Base-by-base conservation (phyloP, 2,113 vertebrate species). In the Trichomycterus rosablanca region DNA sequence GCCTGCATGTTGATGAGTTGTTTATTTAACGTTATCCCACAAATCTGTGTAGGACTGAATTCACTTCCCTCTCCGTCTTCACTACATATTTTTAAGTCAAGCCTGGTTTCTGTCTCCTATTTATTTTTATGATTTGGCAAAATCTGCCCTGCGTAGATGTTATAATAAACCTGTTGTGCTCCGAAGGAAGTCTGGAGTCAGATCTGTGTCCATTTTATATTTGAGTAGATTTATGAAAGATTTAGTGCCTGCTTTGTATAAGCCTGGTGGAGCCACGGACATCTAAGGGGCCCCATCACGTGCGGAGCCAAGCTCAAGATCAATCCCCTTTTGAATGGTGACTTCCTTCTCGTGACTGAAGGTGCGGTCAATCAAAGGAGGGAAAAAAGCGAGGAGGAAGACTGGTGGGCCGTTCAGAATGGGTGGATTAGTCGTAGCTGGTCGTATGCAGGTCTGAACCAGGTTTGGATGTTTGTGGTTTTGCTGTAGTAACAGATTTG, bases 361-460 rank as follows among this genome's bases (percentile, higher is more conserved):
- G 51, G 50, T 14, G 2, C 28, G 71, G 73, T 72, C 74, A 67
- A 12, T 80, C 74, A 67, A 14, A 28, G 35, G 34, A 9, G 2
- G 3, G 14, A 9, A 16, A 14, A 61, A 66, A 7, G 19, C 10
- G 53, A 61, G 28, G 51, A 58, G 35, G 44, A 37, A 12, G 19
- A 16, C 9, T 74, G 69, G 66, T n/a, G 18, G 26, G 28, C 14
- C 0, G 19, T 30, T 8, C 12, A 39, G 46, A 66, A 28, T 5
- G 18, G 20, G 23, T 15, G 30, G 4, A 14, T 60, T 46, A 37
- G 19, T 35, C 28, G 9, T 18, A 32, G n/a, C 12, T 18, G 30
- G 39, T 8, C 3, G 32, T 12, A 14, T 12, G 20, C 52, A 39
- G 52, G 12, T 55, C 53, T 39, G 52, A 23, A 23, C 52, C 22